Percentiles rank a stretch among this genome's conserved stretches.
These are phyloP conservation scores for Amphimallon solstitiale DNA, from an alignment of 2,888 invertebrate genomes.

Conservation along the genomic window DNA sequence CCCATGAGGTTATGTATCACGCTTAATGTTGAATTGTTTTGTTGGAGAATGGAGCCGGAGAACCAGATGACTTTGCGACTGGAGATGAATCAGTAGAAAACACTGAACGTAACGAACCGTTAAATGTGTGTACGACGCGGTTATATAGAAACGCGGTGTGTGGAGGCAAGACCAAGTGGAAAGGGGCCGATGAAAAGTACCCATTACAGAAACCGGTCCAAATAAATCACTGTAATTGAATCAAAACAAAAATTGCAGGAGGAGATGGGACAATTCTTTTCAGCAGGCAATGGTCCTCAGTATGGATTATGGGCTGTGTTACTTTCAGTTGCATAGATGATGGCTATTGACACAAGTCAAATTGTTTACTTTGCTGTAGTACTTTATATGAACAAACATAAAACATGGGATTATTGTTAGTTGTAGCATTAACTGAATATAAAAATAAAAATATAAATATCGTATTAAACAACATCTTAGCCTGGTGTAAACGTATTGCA, in stretches of 20 bases:
- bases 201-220: conserved; percentile 51
- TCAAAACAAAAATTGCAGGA: conserved; percentile 52
- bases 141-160: conserved; percentile 9
- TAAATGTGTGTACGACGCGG: conserved; percentile 39
- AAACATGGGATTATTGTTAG: no score
- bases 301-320: background rate
- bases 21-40: conserved; percentile 29
- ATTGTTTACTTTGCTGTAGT: no score
- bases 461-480: no score
- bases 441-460: no score
- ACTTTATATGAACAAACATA: no score
- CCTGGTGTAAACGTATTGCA: no score
- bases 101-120: conserved; percentile 46
- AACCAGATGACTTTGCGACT: conserved; percentile 27
- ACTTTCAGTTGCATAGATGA: no score
- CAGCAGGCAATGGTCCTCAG: conserved; percentile 13
- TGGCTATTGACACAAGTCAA: no score
- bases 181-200: conserved; percentile 47
- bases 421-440: no score
- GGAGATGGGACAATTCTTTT: conserved; percentile 9
- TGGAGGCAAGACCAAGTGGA: background rate
- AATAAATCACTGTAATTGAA: conserved; percentile 60
- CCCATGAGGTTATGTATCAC: conserved; percentile 26
- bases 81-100: conserved; percentile 43
- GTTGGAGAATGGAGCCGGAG: background rate